Evolutionary conservation across 2,797 vertebrate species (phyloP), one percentile per base, ranked within the genome.

Genomic region (Stomatorhinus walkeri): DNA sequence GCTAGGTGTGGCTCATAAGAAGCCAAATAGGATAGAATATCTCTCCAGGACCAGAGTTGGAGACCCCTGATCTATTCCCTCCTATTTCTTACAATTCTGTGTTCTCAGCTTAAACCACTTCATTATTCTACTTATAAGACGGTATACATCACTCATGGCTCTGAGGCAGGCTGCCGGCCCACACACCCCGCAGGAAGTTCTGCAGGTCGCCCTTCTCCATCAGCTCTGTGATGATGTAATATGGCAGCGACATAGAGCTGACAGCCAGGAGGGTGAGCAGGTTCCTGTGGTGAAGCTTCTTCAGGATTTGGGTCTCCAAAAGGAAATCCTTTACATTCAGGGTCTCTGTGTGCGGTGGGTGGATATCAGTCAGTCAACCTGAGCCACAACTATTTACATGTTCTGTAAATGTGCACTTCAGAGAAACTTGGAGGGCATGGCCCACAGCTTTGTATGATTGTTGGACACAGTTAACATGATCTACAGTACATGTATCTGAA

Each of bases 201-300:
- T 96, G 95, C 88, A 97, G 93, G 90, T 93, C 96, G 48, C 97
- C 97, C 89, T 95, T 96, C 90, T 93, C 92, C 96, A 97, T 96
- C 90, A 97, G 92, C 91, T 97, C 97, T 0, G 96, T 97, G 93
- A 97, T 92, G 88, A 97, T 97, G 93, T 95, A 97, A 89, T 93
- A 96, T 0, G 96, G 96, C 1, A 92, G 0, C 0, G 95, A 95
- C 0, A 91, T 68, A 0, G 95, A 96, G 87, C 95, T 96, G 85
- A 96, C 85, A 0, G 96, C 97, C 0, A 96, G 96, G 89, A 97
- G 95, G 0, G 96, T 93, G 90, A 97, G 94, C 40, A 97, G 93
- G 89, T 97, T 95, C 0, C 94, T 95, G 85, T 97, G 97, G 6
- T 94, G 93, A 0, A 97, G 91, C 28, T 87, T 90, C 93, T 97